A percentile compares a stretch with the other conserved stretches of the same genome.
Conservation (phyloP, 2,888 invertebrate species). For the Drosophila suboccidentalis region DNA sequence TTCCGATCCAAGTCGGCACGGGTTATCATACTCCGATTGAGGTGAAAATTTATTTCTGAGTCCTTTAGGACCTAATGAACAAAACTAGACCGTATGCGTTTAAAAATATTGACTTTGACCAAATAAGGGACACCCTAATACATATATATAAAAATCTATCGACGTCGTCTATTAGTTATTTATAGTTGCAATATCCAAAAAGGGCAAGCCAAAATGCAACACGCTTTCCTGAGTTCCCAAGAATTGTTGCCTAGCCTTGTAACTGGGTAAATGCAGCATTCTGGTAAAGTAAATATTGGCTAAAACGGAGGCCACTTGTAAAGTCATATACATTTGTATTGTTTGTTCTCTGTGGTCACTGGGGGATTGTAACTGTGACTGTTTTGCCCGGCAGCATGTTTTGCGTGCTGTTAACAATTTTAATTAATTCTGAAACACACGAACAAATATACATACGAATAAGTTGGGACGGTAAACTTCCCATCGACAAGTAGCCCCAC, state of each 20-base stretch:
- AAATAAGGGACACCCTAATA: no score
- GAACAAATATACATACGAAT: conserved; percentile 18
- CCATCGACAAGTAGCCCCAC: conserved; percentile 1
- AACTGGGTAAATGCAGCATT: neutral
- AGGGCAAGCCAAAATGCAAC: neutral
- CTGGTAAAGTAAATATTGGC: conserved; percentile 18
- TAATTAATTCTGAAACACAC: conserved; percentile 36
- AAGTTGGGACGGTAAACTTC: neutral
- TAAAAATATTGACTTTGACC: no score
- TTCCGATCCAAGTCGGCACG: no score
- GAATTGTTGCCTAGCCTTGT: neutral
- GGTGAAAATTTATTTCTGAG: no score
- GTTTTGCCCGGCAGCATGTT: conserved; percentile 24
- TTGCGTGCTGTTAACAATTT: conserved; percentile 47
- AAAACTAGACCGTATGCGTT: no score
- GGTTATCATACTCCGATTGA: no score
- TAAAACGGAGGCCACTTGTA: conserved; percentile 17
- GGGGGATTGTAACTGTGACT: conserved; percentile 15
- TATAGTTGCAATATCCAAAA: no score
- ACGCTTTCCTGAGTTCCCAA: neutral
- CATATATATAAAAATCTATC: no score
- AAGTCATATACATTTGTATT: conserved; percentile 21
- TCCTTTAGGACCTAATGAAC: no score
- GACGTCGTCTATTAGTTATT: no score
- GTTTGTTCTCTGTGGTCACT: conserved; percentile 10